Base-by-base conservation (phyloP, 2,113 vertebrate genomes). In the Zosterops japonicus region DNA sequence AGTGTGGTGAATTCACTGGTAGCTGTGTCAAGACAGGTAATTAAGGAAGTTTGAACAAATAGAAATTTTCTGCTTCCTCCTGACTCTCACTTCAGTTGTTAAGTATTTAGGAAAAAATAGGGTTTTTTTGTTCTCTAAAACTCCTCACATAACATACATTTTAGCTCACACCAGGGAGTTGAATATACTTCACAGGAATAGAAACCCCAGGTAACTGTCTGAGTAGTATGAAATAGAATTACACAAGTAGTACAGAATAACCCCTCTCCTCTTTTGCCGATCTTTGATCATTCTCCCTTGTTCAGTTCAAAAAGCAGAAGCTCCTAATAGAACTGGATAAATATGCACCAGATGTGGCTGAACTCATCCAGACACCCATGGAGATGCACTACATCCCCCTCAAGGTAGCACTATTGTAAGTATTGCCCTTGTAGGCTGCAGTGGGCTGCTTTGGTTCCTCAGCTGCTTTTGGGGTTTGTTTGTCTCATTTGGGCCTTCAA, bases 401-500 rank as follows among this genome's bases (percentile, higher is more conserved):
- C 83, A 99, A 99, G 97, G 99, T 99, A 69, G 99, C 99, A 78
- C 96, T 99, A 55, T 99, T 99, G 99, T 99, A 97, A 99, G 99
- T 99, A 96, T 79, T 92, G 47, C 57, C 67, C 77, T 44, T 49
- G 23, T 14, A 16, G 53, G 64, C 22, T 60, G 14, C 77, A 49
- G 12, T 10, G 39, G 31, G 53, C 72, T 60, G 44, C 80, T 65
- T n/a, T 72, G 42, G n/a, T 47, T 78, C 49, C 53, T 91, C 80
- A 47, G 7, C 50, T 41, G 35, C 71, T 16, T 61, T 16, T 25
- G 63, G 36, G 42, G 4, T 90, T 77, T 49, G 15, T 68, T 81
- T 84, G 17, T 28, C 61, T 69, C n/a, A 17, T 86, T 24, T 86
- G 50, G 18, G n/a, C 14, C 31, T 70, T 79, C 56, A 69, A 4